These are phyloP conservation scores for Silvanus unidentatus DNA, from an alignment of 2,888 invertebrate species.

Conservation along the genomic window DNA sequence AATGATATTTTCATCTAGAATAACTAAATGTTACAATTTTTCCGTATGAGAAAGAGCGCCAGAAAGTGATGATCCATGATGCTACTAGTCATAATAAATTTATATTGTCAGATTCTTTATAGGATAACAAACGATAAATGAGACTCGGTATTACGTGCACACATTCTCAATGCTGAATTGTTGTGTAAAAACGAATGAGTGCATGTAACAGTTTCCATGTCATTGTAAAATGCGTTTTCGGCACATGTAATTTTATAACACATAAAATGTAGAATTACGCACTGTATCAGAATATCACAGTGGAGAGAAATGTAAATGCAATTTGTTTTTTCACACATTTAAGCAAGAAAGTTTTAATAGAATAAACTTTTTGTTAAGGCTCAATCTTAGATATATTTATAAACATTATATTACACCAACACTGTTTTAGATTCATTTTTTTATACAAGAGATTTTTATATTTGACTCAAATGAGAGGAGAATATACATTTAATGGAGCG, in stretches of 20 bases:
- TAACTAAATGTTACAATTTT: constrained; percentile 13
- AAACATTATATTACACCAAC: constrained; percentile 20
- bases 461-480: too few relatives aligned
- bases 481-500: too few relatives aligned
- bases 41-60: constrained; percentile 1
- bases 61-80: constrained; percentile 6
- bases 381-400: constrained; percentile 30
- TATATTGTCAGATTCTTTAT: constrained; percentile 20
- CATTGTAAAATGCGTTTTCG: too few relatives aligned
- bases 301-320: constrained; percentile 39
- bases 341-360: constrained; percentile 31
- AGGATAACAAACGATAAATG: constrained; percentile 1
- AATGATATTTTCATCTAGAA: constrained; percentile 17
- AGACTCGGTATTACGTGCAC: too few relatives aligned
- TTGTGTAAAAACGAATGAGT: too few relatives aligned
- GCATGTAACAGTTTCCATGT: too few relatives aligned
- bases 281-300: constrained; percentile 46
- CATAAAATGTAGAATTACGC: constrained; percentile 41
- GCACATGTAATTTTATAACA: constrained; percentile 40
- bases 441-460: not conserved
- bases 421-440: constrained; percentile 19
- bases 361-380: constrained; percentile 26
- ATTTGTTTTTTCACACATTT: constrained; percentile 31
- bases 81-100: constrained; percentile 29
- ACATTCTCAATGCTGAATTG: constrained; percentile 7